phyloP scores from a whole-genome alignment of 2,113 vertebrate species.

The Tupaia chinensis region DNA sequence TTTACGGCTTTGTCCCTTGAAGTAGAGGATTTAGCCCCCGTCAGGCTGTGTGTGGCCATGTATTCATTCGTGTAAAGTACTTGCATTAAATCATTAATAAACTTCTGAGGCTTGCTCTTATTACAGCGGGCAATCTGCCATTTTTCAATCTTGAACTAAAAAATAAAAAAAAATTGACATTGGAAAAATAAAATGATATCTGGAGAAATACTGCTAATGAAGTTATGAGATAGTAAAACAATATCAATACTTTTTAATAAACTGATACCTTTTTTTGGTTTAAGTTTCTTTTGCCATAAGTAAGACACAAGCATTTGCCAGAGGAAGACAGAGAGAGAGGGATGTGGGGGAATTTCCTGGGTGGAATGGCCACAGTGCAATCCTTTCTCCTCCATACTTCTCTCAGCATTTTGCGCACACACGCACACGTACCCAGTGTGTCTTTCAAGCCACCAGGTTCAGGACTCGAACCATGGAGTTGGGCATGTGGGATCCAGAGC shows the following conservation, averaged over 20 bases:
- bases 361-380: too few species aligned
- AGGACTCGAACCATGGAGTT: too few species aligned
- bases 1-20: conserved; percentile 88
- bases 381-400: too few species aligned
- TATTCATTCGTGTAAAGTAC: conserved; percentile 89
- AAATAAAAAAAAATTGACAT: conserved; percentile 76
- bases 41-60: conserved; percentile 89
- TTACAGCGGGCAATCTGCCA: conserved; percentile 90
- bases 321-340: too few species aligned
- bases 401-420: too few species aligned
- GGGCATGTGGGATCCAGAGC: too few species aligned
- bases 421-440: too few species aligned
- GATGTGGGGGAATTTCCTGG: too few species aligned
- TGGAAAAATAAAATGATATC: conserved; percentile 31
- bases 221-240: conserved; percentile 46
- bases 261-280: too few species aligned
- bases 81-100: conserved; percentile 91
- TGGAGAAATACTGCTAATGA: conserved; percentile 25
- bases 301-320: too few species aligned
- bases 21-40: conserved; percentile 88
- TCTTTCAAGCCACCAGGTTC: too few species aligned
- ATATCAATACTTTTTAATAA: not conserved
- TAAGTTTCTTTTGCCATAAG: too few species aligned
- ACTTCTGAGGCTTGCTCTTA: conserved; percentile 90
- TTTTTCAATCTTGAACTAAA: conserved; percentile 90